Evolutionary conservation across 2,797 vertebrate species (phyloP).

Genomic region (Typhlichthys eigenmanni): DNA sequence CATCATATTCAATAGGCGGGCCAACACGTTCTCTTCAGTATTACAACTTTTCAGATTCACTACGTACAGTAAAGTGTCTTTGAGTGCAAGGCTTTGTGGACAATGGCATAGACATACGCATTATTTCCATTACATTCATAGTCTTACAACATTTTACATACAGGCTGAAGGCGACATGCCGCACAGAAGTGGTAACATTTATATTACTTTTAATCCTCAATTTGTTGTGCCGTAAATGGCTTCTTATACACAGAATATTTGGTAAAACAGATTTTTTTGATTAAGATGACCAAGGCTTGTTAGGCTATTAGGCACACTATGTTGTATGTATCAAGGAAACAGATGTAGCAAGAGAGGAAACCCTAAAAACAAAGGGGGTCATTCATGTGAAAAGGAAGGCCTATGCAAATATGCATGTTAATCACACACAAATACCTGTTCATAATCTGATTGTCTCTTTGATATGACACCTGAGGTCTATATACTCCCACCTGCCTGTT

Average conservation of each 20-base stretch:
- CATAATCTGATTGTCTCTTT: conserved; percentile 16
- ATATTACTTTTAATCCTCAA: too few species aligned
- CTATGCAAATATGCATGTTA: conserved; percentile 65
- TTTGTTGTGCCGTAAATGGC: too few species aligned
- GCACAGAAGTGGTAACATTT: too few species aligned
- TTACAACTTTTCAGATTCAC: too few species aligned
- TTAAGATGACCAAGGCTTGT: not conserved
- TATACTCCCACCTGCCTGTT: conserved; percentile 3
- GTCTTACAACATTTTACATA: too few species aligned
- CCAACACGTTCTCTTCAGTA: too few species aligned
- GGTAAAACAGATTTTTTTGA: too few species aligned
- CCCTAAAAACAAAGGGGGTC: conserved; percentile 50
- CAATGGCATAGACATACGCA: not conserved
- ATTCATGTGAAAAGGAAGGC: conserved; percentile 48
- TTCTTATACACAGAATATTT: too few species aligned
- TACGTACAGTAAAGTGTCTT: not conserved
- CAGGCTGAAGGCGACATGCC: too few species aligned
- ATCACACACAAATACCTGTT: conserved; percentile 41
- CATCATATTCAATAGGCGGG: too few species aligned
- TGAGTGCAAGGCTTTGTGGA: not conserved
- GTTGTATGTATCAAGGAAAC: conserved; percentile 48
- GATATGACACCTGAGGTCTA: conserved; percentile 31
- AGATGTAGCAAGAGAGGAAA: conserved; percentile 42
- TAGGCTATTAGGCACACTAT: conserved; percentile 16
- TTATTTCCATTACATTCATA: too few species aligned